Percentiles rank a stretch among this genome's conserved stretches.
Evolutionary conservation across 2,888 invertebrate species (phyloP).

Genomic region (Nemurella pictetii): DNA sequence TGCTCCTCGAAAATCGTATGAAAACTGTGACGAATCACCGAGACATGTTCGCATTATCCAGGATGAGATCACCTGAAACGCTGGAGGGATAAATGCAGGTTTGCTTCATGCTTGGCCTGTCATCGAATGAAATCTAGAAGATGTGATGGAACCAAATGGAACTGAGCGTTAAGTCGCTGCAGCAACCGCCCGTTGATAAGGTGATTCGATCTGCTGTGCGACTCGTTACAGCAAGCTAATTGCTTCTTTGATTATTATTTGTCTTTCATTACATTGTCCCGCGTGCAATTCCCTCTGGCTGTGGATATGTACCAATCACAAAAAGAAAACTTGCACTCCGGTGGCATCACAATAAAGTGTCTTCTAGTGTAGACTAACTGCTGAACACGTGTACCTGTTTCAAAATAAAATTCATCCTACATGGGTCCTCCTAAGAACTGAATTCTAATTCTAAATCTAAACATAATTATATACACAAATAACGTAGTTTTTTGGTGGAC

Average conservation of each 20-base stretch:
- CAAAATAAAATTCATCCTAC: no score
- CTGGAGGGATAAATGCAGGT: not conserved
- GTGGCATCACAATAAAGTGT: no score
- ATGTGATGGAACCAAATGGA: not conserved
- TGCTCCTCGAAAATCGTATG: not conserved
- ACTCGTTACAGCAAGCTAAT: not conserved
- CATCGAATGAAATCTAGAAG: not conserved
- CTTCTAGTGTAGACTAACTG: no score
- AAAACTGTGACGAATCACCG: not conserved
- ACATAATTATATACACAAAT: not conserved
- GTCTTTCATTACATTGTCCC: not conserved
- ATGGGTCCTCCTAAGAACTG: no score
- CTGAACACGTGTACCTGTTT: no score
- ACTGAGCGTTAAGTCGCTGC: not conserved
- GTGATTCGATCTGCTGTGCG: not conserved
- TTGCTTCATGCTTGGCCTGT: not conserved
- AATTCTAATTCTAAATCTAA: not conserved
- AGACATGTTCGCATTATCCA: not conserved
- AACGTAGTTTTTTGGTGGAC: not conserved
- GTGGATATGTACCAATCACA: no score
- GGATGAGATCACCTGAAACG: not conserved
- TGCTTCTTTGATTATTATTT: not conserved
- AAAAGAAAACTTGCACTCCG: no score
- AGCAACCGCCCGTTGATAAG: not conserved
- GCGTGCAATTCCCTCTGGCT: no score